A percentile compares a stretch with the other conserved stretches of the same genome.
Evolutionary conservation across 1,140 invertebrate species (phyloP).

Genomic region (Ceratoteleas bidentatus): DNA sequence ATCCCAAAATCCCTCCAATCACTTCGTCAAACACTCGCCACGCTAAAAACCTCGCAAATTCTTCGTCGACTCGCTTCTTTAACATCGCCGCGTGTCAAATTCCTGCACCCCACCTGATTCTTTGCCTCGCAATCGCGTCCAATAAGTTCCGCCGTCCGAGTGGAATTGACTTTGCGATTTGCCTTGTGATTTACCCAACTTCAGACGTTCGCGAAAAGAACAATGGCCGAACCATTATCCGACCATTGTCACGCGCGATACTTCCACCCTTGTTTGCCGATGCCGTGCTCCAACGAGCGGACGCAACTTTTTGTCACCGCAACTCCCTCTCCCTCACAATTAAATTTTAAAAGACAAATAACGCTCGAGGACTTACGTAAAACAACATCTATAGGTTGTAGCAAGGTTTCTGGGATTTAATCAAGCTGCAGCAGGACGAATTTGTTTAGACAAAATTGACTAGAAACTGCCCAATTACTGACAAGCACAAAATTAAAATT

Average conservation of each 20-base stretch:
- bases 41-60: constrained; percentile 5
- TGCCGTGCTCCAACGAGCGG: background rate
- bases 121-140: constrained; percentile 24
- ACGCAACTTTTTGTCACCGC: background rate
- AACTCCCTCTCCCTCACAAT: no score
- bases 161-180: constrained; percentile 52
- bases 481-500: no score
- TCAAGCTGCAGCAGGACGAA: no score
- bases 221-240: constrained; percentile 21
- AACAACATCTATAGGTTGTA: no score
- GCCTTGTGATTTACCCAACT: constrained; percentile 37
- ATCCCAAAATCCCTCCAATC: no score
- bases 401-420: no score
- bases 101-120: constrained; percentile 21
- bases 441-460: no score
- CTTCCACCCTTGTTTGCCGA: background rate
- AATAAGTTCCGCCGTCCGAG: constrained; percentile 5
- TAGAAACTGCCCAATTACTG: no score
- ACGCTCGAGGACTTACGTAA: no score
- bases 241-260: background rate
- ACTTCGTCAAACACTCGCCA: no score
- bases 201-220: constrained; percentile 24
- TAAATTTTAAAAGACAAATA: no score
- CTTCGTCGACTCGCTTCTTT: constrained; percentile 17
- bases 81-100: constrained; percentile 44